Base-by-base conservation (phyloP, 2,797 vertebrate genomes). In the Betta splendens region DNA sequence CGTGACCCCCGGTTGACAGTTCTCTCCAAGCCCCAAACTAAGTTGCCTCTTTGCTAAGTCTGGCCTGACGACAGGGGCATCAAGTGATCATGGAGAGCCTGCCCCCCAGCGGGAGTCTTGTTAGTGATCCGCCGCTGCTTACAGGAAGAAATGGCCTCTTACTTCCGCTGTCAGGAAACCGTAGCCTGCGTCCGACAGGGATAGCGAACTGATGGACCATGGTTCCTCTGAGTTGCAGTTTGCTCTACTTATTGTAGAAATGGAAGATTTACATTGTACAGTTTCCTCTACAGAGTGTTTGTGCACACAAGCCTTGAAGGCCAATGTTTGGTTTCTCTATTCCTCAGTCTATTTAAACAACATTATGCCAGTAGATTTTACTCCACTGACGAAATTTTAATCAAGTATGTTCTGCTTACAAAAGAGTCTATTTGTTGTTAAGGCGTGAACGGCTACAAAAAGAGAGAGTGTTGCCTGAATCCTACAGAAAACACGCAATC, bases 1-100 rank as follows among this genome's bases (percentile, higher is more conserved):
- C 55, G 74, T 82, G 83, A 85, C 74, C 83, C 77, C 75, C 65
- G 1, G 42, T 76, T 88, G 90, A 92, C 88, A 88, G 89, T 85
- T 89, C 2, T 31, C 75, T 84, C 82, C 71, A 22, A 72, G 76
- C 66, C 44, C 60, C 55, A 61, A 82, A 69, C 69, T 70, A 80
- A 79, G 64, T 78, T 69, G 73, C 72, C 64, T 82, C n/a, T 67
- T 66, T 64, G 66, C 84, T 87, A 87, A 87, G 82, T 85, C 83
- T 31, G 64, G 65, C 66, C 80, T 1, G 84, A 85, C 81, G 81
- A 88, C 79, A 84, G 79, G 67, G 83, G 70, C 86, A 86, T 91
- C 90, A 86, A 91, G 85, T 87, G 85, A 81, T 90, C 86, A 81
- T 79, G 21, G 25, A 75, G 73, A 72, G 77, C 78, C 71, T 51